These are phyloP conservation scores for Nasonovia ribisnigri DNA, from an alignment of 2,888 invertebrate species.

Conservation along the genomic window DNA sequence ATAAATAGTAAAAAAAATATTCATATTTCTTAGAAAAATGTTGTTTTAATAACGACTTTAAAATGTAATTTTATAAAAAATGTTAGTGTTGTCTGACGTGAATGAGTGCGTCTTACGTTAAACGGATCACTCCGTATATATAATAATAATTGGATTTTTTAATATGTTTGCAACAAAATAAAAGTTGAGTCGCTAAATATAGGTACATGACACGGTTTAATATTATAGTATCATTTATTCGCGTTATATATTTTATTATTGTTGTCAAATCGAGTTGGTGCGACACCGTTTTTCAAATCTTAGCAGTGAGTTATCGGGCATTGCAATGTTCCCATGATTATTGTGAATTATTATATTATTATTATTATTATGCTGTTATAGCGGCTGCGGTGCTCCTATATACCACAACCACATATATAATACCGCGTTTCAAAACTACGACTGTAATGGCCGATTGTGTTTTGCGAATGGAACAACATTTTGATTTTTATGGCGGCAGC, in stretches of 20 bases:
- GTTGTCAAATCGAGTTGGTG: neutral
- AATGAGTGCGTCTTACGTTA: no score
- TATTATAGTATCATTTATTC: neutral
- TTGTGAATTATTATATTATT: neutral
- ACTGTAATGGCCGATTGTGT: neutral
- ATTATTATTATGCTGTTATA: neutral
- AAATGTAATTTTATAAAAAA: no score
- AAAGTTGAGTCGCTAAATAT: neutral
- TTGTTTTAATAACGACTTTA: no score
- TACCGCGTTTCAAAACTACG: neutral
- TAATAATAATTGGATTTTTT: neutral
- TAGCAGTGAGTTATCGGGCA: no score
- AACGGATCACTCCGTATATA: no score
- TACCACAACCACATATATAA: neutral
- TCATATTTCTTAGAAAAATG: no score
- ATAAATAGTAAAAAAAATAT: no score
- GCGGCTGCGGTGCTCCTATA: neutral
- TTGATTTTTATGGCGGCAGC: neutral
- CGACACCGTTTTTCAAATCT: neutral
- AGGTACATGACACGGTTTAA: neutral
- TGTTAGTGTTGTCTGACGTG: no score
- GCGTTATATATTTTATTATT: neutral
- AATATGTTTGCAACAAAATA: neutral
- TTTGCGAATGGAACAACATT: neutral
- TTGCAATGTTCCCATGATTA: neutral